phyloP scores from a whole-genome alignment of 2,888 invertebrate genomes.

The Synanthedon myopaeformis region DNA sequence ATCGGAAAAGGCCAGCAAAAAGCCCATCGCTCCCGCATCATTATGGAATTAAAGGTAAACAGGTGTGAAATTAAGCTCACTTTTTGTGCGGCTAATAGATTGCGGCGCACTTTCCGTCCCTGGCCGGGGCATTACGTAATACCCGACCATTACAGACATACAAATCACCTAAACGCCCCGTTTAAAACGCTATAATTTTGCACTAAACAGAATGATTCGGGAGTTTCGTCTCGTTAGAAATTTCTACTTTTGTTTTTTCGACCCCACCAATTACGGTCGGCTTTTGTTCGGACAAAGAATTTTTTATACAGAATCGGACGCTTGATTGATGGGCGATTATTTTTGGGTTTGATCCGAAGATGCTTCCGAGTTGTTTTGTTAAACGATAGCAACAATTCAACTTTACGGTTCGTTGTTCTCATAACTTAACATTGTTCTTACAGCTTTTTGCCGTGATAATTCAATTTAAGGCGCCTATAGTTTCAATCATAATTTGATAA shows the following conservation, averaged over 20 bases:
- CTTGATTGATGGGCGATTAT: conserved; percentile 66
- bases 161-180: conserved; percentile 57
- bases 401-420: conserved; percentile 28
- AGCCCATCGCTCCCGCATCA: conserved; percentile 44
- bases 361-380: conserved; percentile 55
- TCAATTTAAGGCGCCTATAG: conserved; percentile 10
- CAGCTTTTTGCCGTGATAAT: conserved; percentile 23
- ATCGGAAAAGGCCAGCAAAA: conserved; percentile 41
- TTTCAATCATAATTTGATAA: too few species aligned
- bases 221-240: conserved; percentile 62
- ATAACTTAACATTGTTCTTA: conserved; percentile 26
- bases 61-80: conserved; percentile 66
- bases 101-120: conserved; percentile 46
- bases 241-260: conserved; percentile 65
- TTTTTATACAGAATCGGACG: conserved; percentile 38
- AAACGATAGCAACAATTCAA: conserved; percentile 27
- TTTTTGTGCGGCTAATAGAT: conserved; percentile 62
- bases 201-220: conserved; percentile 66
- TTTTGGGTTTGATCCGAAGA: conserved; percentile 50
- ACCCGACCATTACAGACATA: conserved; percentile 46
- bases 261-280: conserved; percentile 47
- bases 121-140: conserved; percentile 51
- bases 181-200: conserved; percentile 66
- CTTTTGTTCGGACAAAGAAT: conserved; percentile 44
- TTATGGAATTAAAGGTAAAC: conserved; percentile 64